These are phyloP conservation scores for Falcaria lacertinaria DNA, from an alignment of 2,888 invertebrate genomes.

Conservation along the genomic window DNA sequence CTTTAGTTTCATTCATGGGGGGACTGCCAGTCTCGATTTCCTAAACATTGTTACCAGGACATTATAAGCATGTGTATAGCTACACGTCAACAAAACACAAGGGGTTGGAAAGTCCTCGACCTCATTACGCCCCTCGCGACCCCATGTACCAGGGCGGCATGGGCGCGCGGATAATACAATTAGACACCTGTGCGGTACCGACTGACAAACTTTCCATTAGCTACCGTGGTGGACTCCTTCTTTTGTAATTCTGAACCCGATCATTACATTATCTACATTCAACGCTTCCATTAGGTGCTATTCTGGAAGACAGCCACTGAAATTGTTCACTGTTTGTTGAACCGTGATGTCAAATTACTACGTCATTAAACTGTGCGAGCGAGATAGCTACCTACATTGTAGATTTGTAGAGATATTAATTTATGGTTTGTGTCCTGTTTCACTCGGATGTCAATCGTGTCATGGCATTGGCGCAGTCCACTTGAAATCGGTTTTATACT, in stretches of 20 bases:
- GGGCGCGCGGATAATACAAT: slow-evolving; percentile 66
- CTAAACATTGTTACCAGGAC: neutral
- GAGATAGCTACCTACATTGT: too few relatives aligned
- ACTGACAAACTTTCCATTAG: slow-evolving; percentile 6
- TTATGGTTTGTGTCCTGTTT: too few relatives aligned
- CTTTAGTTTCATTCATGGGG: too few relatives aligned
- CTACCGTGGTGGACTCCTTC: neutral
- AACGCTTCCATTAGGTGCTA: too few relatives aligned
- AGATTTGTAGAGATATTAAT: too few relatives aligned
- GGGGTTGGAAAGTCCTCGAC: slow-evolving; percentile 48
- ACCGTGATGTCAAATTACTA: too few relatives aligned
- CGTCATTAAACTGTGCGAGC: too few relatives aligned
- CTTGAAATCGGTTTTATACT: too few relatives aligned
- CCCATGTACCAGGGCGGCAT: slow-evolving; percentile 48
- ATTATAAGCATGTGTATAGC: neutral
- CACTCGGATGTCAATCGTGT: too few relatives aligned
- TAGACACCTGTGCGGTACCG: slow-evolving; percentile 37
- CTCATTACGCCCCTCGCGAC: slow-evolving; percentile 52
- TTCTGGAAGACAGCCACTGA: too few relatives aligned
- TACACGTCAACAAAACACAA: neutral
- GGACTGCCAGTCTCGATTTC: neutral
- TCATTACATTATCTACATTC: neutral
- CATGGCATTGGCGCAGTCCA: too few relatives aligned
- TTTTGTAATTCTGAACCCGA: neutral
- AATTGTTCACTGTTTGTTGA: too few relatives aligned